Conservation (phyloP, 1,140 invertebrate species). For the Gonioctena quinquepunctata region DNA sequence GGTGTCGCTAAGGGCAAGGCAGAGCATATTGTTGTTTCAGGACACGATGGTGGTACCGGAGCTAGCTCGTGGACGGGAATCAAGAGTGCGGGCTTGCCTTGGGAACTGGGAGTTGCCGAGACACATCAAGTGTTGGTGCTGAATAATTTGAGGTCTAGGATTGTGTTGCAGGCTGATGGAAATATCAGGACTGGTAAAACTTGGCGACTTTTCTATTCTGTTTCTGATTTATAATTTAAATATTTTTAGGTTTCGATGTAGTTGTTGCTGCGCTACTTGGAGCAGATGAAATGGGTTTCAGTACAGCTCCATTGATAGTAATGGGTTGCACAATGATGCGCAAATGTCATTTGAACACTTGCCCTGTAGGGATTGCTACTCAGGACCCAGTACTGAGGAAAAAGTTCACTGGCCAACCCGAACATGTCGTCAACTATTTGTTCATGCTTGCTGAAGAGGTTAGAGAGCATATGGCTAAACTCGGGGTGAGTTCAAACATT, state of each 20-base stretch:
- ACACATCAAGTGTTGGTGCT: slow-evolving; percentile 96
- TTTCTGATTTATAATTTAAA: background rate
- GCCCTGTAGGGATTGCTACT: slow-evolving; percentile 97
- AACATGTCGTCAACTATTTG: slow-evolving; percentile 97
- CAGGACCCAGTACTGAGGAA: slow-evolving; percentile 94
- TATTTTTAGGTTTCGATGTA: slow-evolving; percentile 83
- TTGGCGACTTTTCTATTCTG: background rate
- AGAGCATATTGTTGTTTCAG: slow-evolving; percentile 97
- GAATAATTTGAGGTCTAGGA: slow-evolving; percentile 92
- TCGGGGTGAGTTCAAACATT: slow-evolving; percentile 81
- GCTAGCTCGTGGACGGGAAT: slow-evolving; percentile 97
- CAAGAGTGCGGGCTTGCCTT: slow-evolving; percentile 94
- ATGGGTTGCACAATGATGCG: slow-evolving; percentile 99
- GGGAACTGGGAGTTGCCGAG: slow-evolving; percentile 97
- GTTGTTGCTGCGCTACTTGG: slow-evolving; percentile 93
- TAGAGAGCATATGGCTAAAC: slow-evolving; percentile 82
- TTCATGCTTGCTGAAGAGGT: slow-evolving; percentile 98
- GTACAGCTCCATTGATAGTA: slow-evolving; percentile 95
- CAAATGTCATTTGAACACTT: slow-evolving; percentile 99
- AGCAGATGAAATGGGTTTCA: slow-evolving; percentile 99
- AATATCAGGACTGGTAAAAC: slow-evolving; percentile 79
- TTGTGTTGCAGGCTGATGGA: slow-evolving; percentile 94
- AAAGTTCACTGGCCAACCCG: slow-evolving; percentile 97
- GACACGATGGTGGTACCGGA: slow-evolving; percentile 97
- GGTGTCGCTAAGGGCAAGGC: slow-evolving; percentile 99